These are phyloP conservation scores for Beaufortia kweichowensis DNA, from an alignment of 2,113 vertebrate species.

Conservation along the genomic window DNA sequence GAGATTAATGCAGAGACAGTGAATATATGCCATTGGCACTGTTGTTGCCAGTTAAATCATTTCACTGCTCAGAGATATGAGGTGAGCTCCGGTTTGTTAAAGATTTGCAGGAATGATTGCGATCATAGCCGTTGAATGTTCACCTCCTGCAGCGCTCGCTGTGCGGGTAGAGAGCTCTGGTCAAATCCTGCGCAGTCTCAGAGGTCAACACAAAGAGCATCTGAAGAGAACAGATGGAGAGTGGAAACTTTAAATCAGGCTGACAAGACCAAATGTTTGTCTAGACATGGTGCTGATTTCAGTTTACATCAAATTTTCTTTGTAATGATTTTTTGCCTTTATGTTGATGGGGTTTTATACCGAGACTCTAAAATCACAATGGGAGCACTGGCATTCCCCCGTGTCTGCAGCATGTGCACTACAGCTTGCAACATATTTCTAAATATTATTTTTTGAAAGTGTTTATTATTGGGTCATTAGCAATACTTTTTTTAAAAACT, in stretches of 20 bases:
- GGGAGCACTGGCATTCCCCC: neutral
- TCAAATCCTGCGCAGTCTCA: conserved; percentile 27
- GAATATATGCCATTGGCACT: no score
- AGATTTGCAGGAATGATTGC: neutral
- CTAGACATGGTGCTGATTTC: conserved; percentile 33
- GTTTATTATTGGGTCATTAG: no score
- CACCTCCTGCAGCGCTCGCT: neutral
- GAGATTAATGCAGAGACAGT: no score
- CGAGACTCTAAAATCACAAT: neutral
- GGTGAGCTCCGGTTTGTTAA: neutral
- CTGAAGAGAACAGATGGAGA: conserved; percentile 58
- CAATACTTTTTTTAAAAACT: no score
- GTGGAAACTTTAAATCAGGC: conserved; percentile 46
- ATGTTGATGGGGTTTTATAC: no score
- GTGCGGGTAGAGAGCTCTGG: neutral
- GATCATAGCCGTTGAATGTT: neutral
- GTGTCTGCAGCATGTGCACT: neutral
- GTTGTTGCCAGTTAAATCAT: neutral
- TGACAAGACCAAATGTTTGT: conserved; percentile 48
- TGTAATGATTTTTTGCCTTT: no score
- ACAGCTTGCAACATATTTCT: neutral
- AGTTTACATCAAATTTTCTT: conserved; percentile 26
- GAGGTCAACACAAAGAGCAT: conserved; percentile 52
- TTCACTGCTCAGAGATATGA: neutral
- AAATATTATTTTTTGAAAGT: no score